These are phyloP conservation scores for Arrhamphus sclerolepis DNA, from an alignment of 2,797 vertebrate species.

Conservation along the genomic window DNA sequence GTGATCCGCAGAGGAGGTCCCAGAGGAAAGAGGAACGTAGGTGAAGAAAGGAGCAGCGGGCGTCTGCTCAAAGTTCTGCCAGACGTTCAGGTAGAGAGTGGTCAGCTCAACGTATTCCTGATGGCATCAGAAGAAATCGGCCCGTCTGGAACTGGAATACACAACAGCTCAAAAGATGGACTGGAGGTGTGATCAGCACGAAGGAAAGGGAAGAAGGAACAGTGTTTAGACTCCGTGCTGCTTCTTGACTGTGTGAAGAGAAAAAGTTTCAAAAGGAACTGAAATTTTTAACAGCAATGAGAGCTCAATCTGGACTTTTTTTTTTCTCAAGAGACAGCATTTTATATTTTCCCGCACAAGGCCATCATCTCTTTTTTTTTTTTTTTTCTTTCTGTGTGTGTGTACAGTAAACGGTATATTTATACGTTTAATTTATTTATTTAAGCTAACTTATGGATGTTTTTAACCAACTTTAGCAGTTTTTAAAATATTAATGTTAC, in stretches of 20 bases:
- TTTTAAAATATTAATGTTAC: conserved; percentile 72
- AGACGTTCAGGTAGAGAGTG: conserved; percentile 40
- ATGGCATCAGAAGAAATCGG: conserved; percentile 43
- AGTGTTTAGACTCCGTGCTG: conserved; percentile 63
- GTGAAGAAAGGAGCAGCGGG: conserved; percentile 63
- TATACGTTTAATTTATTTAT: conserved; percentile 88
- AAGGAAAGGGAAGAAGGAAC: conserved; percentile 35
- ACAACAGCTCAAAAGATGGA: conserved; percentile 42
- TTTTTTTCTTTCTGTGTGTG: conserved; percentile 49
- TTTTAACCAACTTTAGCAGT: conserved; percentile 74
- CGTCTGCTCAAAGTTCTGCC: conserved; percentile 31
- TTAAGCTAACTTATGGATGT: conserved; percentile 83
- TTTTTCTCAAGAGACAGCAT: conserved; percentile 62
- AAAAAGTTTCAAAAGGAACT: conserved; percentile 37
- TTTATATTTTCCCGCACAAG: conserved; percentile 75
- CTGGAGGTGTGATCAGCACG: conserved; percentile 45
- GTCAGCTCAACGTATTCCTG: conserved; percentile 46
- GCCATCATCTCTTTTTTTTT: conserved; percentile 44
- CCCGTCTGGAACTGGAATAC: conserved; percentile 66
- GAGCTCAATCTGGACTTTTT: conserved; percentile 64
- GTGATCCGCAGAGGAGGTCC: conserved; percentile 64
- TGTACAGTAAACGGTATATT: conserved; percentile 82
- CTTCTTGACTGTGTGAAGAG: conserved; percentile 64
- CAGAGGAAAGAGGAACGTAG: conserved; percentile 55
- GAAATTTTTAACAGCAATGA: conserved; percentile 43